These are phyloP conservation scores for Pilophorus perplexus DNA, from an alignment of 2,888 invertebrate species.

Conservation along the genomic window DNA sequence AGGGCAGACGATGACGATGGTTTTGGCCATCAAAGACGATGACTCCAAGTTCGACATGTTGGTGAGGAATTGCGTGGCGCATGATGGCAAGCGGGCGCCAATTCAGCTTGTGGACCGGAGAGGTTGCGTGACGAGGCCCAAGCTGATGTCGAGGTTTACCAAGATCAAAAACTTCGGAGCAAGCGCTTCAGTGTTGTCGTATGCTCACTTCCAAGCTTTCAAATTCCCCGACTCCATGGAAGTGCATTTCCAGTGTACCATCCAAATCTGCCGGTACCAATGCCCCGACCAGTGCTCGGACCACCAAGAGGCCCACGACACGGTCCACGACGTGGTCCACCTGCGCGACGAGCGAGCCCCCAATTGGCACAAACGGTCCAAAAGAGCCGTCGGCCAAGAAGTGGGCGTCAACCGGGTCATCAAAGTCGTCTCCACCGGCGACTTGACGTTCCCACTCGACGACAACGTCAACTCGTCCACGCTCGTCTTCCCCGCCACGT, in stretches of 20 bases:
- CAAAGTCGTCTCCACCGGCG: conserved; percentile 86
- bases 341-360: conserved; percentile 77
- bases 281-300: conserved; percentile 83
- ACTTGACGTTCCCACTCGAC: conserved; percentile 78
- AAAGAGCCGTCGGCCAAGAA: conserved; percentile 59
- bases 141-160: conserved; percentile 90
- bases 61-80: conserved; percentile 90
- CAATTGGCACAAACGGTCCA: conserved; percentile 79
- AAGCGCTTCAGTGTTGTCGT: conserved; percentile 89
- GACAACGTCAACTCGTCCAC: conserved; percentile 63
- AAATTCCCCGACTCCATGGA: conserved; percentile 97
- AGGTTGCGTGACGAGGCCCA: conserved; percentile 88
- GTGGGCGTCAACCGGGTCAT: conserved; percentile 79
- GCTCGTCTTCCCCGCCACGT: conserved; percentile 63
- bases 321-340: conserved; percentile 68
- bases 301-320: conserved; percentile 69
- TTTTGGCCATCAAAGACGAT: conserved; percentile 88
- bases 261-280: conserved; percentile 90
- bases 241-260: conserved; percentile 94
- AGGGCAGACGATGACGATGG: conserved; percentile 96
- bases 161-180: conserved; percentile 95
- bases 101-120: conserved; percentile 91
- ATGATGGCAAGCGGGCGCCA: conserved; percentile 89
- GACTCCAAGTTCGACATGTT: conserved; percentile 96
- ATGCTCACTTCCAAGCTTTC: conserved; percentile 95